These are phyloP conservation scores for Malthinus seriepunctatus DNA, from an alignment of 2,888 invertebrate genomes.

Conservation along the genomic window DNA sequence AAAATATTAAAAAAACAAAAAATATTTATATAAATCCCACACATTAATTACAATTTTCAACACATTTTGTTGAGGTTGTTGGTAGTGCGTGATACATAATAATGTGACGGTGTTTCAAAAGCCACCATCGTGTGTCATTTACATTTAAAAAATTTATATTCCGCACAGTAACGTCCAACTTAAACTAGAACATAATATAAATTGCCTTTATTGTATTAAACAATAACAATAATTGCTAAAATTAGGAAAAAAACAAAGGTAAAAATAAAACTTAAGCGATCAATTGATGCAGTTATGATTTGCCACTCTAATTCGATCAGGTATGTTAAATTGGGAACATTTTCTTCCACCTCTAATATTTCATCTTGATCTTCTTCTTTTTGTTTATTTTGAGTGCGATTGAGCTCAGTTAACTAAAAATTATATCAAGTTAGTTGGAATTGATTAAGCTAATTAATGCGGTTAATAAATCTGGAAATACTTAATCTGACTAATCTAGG, in stretches of 20 bases:
- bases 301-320: not conserved
- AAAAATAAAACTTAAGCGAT: conserved; percentile 54
- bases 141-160: conserved; percentile 14
- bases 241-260: conserved; percentile 61
- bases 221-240: conserved; percentile 56
- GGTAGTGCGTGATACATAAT: conserved; percentile 23
- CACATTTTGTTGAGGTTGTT: conserved; percentile 20
- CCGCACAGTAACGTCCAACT: conserved; percentile 4
- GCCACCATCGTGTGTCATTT: conserved; percentile 3
- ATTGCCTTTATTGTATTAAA: conserved; percentile 2
- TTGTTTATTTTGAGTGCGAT: no score
- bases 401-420: no score
- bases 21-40: not conserved
- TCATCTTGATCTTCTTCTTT: no score
- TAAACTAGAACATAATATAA: conserved; percentile 5
- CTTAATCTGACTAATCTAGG: no score
- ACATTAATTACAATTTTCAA: conserved; percentile 22
- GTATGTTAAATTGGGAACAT: conserved; percentile 33
- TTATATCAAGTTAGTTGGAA: no score
- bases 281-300: not conserved
- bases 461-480: no score
- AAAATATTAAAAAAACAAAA: not conserved
- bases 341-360: no score
- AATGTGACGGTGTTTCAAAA: conserved; percentile 20
- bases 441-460: no score